phyloP scores from a whole-genome alignment of 1,140 invertebrate species.

The Zaprionus gabonicus region DNA sequence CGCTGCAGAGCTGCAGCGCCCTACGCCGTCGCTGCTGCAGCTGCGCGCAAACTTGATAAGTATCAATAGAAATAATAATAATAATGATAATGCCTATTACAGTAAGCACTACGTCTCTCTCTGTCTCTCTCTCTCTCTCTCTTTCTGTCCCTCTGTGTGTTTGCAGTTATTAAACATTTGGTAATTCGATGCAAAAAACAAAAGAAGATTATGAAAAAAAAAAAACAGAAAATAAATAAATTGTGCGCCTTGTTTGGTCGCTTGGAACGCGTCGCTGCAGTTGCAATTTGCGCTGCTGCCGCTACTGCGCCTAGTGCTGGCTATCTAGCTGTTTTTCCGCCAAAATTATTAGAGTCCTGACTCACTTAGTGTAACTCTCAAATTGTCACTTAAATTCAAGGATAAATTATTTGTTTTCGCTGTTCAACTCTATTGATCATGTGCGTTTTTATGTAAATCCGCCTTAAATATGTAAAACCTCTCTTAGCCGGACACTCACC shows the following conservation, averaged over 20 bases:
- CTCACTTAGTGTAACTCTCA: too few species aligned
- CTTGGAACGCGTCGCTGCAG: slow-evolving; percentile 20
- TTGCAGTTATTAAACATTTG: slow-evolving; percentile 36
- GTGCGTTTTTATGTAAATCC: too few species aligned
- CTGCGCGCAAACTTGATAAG: slow-evolving; percentile 5
- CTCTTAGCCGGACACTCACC: too few species aligned
- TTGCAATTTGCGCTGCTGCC: neutral
- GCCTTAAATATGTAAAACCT: too few species aligned
- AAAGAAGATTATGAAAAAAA: slow-evolving; percentile 11
- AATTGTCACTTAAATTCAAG: too few species aligned
- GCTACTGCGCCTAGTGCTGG: neutral
- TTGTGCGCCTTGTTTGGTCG: slow-evolving; percentile 18
- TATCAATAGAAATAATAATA: slow-evolving; percentile 35
- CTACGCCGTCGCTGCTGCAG: slow-evolving; percentile 4
- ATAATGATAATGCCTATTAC: slow-evolving; percentile 35
- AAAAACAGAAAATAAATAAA: slow-evolving; percentile 5
- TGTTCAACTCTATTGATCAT: too few species aligned
- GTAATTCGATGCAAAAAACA: slow-evolving; percentile 39
- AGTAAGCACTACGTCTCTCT: neutral
- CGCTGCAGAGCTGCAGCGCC: slow-evolving; percentile 8
- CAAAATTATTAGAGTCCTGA: neutral
- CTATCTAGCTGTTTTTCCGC: neutral
- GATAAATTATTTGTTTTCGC: too few species aligned
- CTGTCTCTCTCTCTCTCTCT: neutral
- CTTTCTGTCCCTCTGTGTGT: neutral